Evolutionary conservation across 2,797 vertebrate genomes (phyloP).

Genomic region (Yasuhikotakia modesta): DNA sequence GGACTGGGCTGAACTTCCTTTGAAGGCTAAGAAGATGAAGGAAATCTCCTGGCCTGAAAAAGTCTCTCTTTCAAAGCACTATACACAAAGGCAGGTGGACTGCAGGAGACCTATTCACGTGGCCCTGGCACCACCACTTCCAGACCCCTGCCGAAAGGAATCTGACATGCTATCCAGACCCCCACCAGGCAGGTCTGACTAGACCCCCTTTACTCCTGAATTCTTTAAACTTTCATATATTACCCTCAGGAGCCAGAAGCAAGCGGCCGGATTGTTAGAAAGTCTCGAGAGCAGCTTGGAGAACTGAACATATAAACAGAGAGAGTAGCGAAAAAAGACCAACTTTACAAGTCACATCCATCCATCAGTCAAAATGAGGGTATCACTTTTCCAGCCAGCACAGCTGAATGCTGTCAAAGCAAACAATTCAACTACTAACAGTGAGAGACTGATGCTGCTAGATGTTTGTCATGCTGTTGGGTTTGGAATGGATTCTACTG

Average conservation of each 20-base stretch:
- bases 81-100: constrained; percentile 54
- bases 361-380: constrained; percentile 56
- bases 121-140: constrained; percentile 44
- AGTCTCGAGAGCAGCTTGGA: not conserved
- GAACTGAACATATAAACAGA: not conserved
- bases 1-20: constrained; percentile 70
- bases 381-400: constrained; percentile 48
- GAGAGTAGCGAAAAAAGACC: not conserved
- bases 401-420: constrained; percentile 48
- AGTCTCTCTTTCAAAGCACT: constrained; percentile 53
- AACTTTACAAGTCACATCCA: constrained; percentile 35
- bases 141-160: constrained; percentile 46
- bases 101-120: constrained; percentile 50
- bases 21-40: constrained; percentile 73
- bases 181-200: constrained; percentile 35
- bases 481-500: constrained; percentile 49
- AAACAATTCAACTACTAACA: constrained; percentile 24
- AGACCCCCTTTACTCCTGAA: constrained; percentile 20
- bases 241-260: constrained; percentile 26
- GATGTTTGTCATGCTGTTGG: constrained; percentile 50
- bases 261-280: not conserved
- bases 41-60: constrained; percentile 66
- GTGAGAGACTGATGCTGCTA: constrained; percentile 43
- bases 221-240: constrained; percentile 34
- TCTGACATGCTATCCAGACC: constrained; percentile 43